A percentile compares a stretch with the other conserved stretches of the same genome.
Evolutionary conservation across 2,888 invertebrate species (phyloP).

Genomic region (Clanis bilineata): DNA sequence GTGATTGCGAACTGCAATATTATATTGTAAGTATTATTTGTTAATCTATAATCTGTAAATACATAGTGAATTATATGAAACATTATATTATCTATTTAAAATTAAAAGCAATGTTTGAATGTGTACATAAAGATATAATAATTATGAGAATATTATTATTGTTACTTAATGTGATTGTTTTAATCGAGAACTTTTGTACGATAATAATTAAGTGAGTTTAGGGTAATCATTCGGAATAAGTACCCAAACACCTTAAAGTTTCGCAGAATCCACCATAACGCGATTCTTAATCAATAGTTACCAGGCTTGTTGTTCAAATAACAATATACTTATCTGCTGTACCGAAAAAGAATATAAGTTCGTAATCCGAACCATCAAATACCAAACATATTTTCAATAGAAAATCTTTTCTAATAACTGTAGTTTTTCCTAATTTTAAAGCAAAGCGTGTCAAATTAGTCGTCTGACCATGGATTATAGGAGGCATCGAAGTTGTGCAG

Average conservation of each 20-base stretch:
- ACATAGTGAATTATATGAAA: constrained; percentile 52
- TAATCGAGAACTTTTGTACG: constrained; percentile 62
- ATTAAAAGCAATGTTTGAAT: constrained; percentile 71
- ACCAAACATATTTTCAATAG: not conserved
- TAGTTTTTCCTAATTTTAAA: not conserved
- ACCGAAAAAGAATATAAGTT: not conserved
- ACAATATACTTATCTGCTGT: not conserved
- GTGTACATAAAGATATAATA: constrained; percentile 66
- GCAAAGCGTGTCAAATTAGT: not conserved
- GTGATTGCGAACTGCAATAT: constrained; percentile 77
- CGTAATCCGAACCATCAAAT: not conserved
- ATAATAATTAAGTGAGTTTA: constrained; percentile 47
- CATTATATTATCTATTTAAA: constrained; percentile 49
- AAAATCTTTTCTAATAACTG: not conserved
- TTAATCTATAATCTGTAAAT: constrained; percentile 60
- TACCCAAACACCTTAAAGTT: constrained; percentile 27
- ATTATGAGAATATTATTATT: constrained; percentile 59
- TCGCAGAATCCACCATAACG: constrained; percentile 35
- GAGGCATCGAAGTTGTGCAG: not conserved
- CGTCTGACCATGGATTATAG: not conserved
- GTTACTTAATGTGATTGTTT: constrained; percentile 74
- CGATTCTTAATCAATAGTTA: constrained; percentile 43
- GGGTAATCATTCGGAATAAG: constrained; percentile 33
- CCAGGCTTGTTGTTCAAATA: constrained; percentile 38
- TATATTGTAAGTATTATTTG: constrained; percentile 71